phyloP scores from a whole-genome alignment of 2,113 vertebrate genomes.

The Syngnathoides biaculeatus region DNA sequence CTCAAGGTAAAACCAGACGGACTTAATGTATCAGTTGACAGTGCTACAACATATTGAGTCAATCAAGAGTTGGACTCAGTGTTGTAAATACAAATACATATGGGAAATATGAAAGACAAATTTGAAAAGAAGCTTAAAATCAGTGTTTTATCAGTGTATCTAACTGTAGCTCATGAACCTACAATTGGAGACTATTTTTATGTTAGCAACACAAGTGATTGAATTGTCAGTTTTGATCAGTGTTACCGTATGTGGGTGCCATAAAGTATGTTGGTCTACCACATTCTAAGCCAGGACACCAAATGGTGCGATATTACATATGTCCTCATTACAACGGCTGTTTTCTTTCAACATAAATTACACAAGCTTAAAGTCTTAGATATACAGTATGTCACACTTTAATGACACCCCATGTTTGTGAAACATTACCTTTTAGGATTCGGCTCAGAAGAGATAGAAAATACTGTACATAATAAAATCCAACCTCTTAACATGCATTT shows the following conservation, averaged over 20 bases:
- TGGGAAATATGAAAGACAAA: background rate
- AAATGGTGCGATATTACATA: background rate
- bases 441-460: background rate
- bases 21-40: background rate
- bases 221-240: slow-evolving; percentile 1
- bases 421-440: slow-evolving; percentile 5
- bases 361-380: background rate
- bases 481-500: background rate
- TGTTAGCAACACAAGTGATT: background rate
- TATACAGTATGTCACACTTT: background rate
- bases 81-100: background rate
- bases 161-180: no score
- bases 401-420: background rate
- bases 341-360: background rate
- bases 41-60: background rate
- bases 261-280: background rate
- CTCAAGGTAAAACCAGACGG: slow-evolving; percentile 78
- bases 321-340: background rate
- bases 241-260: background rate
- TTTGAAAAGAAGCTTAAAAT: background rate
- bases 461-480: background rate
- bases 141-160: no score
- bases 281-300: background rate
- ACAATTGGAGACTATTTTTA: no score
- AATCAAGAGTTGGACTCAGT: background rate